Evolutionary conservation across 2,797 vertebrate species (phyloP), one percentile per base, ranked within the genome.

Genomic region (Malacoraja senta): DNA sequence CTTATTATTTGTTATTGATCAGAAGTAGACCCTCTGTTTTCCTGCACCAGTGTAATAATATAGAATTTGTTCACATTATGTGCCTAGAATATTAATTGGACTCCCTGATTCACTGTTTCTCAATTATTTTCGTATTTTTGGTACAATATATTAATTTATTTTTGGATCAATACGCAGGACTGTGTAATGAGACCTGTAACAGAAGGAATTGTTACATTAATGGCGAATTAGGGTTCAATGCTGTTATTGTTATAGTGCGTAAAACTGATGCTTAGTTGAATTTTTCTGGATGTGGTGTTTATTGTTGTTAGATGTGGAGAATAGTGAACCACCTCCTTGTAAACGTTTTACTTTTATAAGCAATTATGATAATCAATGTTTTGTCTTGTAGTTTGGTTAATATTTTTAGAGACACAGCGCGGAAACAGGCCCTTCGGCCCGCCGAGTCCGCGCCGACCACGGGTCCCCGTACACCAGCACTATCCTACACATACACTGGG

Each of bases 1-100:
- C 19, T 74, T 72, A 65, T 72, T 92, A 21, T 74, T 32, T 91
- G 2, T 53, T 38, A 38, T 12, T 74, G 65, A 53, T 92, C 53
- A 92, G 61, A 88, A 88, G 24, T 35, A 68, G n/a, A 68, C 35
- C 29, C 68, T 68, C 61, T 12, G 19, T 13, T 21, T 88, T 88
- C 63, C 63, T 65, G 68, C 90, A 76, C 38, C 71, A 29, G 90
- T 92, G 71, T 92, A 92, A 76, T 44, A 92, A 44, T 24, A 44
- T 15, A 91, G 35, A 71, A 53, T 92, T 92, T 92, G 90, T 92
- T 92, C 71, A 92, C 71, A 76, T 72, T 74, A 92, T 92, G 90
- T 92, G 90, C 90, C 76, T 92, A 74, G 71, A 91, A 91, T 91
- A 91, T 44, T 91, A 91, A 91, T 72, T 91, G 72, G 71, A 72